Evolutionary conservation across 2,113 vertebrate genomes (phyloP), one percentile per base, ranked within the genome.

Genomic region (Amblyopsis rosae): DNA sequence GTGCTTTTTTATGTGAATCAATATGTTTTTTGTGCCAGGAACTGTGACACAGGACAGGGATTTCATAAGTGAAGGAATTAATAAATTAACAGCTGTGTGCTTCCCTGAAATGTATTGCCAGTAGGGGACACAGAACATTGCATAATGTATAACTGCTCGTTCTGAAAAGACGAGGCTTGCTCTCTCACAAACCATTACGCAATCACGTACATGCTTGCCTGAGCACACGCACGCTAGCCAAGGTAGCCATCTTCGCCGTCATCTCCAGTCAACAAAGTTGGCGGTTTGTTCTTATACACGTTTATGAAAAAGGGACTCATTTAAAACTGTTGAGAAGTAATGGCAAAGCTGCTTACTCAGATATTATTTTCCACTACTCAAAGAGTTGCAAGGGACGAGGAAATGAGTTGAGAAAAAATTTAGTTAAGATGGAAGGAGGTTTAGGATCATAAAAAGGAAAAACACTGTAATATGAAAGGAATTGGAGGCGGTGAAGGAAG

Each of bases 121-220:
- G 35, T 41, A 41, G 71, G 79, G 76, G 57, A 76, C 80, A 69
- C 57, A 74, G 73, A 70, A 70, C 56, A 61, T 65, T 70, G 53
- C 49, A 78, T 79, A 65, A 74, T 71, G 61, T 70, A 68, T 59
- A 55, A 55, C 49, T 76, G 57, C 75, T 64, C 62, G 69, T 50
- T 32, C 55, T 72, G 67, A 50, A 61, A 77, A 58, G 51, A 33
- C 1, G 50, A 26, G 47, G 3, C 19, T 15, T 55, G 35, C 19
- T 64, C 41, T 19, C 59, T 51, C 56, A 47, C 60, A 26, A 70
- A 47, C 45, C 73, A 82, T 77, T 81, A 79, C 84, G 75, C 63
- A 79, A 79, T 84, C 70, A 9, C 60, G 41, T 72, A 62, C 75
- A 59, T 19, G 32, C 61, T 66, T 16, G 13, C 49, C 51, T 62